Evolutionary conservation across 2,797 vertebrate genomes (phyloP), one percentile per base, ranked within the genome.

Genomic region (Sebastes flavidus): DNA sequence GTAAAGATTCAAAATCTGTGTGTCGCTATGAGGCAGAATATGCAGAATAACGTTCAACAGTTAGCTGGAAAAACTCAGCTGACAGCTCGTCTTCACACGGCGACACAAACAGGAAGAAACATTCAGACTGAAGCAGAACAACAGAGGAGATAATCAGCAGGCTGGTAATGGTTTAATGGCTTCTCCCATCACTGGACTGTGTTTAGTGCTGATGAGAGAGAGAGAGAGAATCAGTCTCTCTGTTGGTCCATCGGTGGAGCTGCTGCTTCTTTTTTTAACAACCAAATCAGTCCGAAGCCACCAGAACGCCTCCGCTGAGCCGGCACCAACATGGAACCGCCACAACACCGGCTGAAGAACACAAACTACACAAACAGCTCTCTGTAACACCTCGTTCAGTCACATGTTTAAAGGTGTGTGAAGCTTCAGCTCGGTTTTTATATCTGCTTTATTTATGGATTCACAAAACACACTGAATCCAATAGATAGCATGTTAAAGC

Each of bases 231-330:
- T 56, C 13, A n/a, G 18, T 29, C 27, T 68, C 14, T 59, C 20
- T 32, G 5, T 20, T 20, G 24, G 6, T 30, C 11, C 2, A 4
- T 24, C 1, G 32, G 10, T 13, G 30, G 13, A 18, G 49, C 74
- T 49, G n/a, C 49, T 52, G 52, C 60, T 49, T 65, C 29, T 13
- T 34, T 49, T 38, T 75, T 60, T 58, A 49, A 73, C 74, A 69
- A 56, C 32, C 61, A 27, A 68, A 66, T 62, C 76, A 3, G 10
- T 56, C 25, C 55, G 63, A 81, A 85, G 68, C 76, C 69, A 68
- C 81, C 72, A 70, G 4, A 52, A 87, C 82, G 87, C 89, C 83
- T 82, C 87, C 89, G 18, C 75, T 42, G 49, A 65, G 74, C 77
- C 81, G 84, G 89, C 83, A 76, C 72, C 81, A 85, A 85, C 88